Percentiles rank a stretch among this genome's conserved stretches.
phyloP scores from a whole-genome alignment of 2,797 vertebrate species.

The Bovichtus variegatus region DNA sequence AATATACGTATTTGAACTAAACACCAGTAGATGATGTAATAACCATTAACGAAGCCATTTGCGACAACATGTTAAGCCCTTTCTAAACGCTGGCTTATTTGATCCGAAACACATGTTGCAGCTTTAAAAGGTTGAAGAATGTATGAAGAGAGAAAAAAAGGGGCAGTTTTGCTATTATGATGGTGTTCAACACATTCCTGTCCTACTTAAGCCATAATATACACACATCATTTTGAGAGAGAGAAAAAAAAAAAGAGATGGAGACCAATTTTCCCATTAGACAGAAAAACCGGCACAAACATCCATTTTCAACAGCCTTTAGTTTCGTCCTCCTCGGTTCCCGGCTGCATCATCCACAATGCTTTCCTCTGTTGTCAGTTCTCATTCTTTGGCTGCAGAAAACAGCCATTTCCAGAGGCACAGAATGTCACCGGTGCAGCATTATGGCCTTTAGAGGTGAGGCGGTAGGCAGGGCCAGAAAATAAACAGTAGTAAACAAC shows the following conservation, averaged over 20 bases:
- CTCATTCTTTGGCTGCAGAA: constrained; percentile 13
- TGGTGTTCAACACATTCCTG: background rate
- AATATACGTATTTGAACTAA: background rate
- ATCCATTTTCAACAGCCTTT: background rate
- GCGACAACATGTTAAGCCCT: no score
- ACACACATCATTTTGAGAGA: background rate
- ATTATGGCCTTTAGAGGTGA: constrained; percentile 58
- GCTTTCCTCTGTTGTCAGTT: constrained; percentile 22
- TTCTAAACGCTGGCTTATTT: background rate
- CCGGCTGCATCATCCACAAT: constrained; percentile 21
- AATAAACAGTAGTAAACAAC: constrained; percentile 81
- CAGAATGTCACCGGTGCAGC: constrained; percentile 30
- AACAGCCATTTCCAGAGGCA: constrained; percentile 46
- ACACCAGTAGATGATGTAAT: background rate
- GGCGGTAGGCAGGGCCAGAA: constrained; percentile 48
- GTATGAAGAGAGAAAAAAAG: no score
- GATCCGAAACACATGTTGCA: background rate
- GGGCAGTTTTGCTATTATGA: background rate
- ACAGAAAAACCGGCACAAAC: background rate
- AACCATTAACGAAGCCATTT: background rate
- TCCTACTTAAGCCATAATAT: background rate
- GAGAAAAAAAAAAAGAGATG: background rate
- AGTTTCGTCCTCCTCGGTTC: background rate
- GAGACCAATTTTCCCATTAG: constrained; percentile 3
- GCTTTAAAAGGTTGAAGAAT: background rate